Base-by-base conservation (phyloP, 2,888 invertebrate species). In the Coenonympha glycerion region DNA sequence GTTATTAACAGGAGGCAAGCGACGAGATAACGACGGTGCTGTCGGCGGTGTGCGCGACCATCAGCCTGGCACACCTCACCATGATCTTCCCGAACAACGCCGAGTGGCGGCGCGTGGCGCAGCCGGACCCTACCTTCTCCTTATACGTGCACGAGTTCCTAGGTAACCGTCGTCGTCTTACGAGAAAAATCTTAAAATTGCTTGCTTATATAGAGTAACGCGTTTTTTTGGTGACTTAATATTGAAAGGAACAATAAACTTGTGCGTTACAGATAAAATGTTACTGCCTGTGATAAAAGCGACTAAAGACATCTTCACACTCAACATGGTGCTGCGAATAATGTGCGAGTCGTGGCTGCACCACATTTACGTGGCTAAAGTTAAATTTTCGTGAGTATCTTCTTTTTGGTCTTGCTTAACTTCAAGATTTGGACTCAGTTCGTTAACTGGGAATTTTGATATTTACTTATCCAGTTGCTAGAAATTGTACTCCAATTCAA, bases 261-360 rank as follows among this genome's bases (percentile, higher is more conserved):
- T n/a, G n/a, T n/a, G n/a, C n/a, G n/a, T n/a, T n/a, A 19, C 22
- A 47, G 94, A 92, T 70, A 91, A 91, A 79, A 91, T 95, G 65
- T 76, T 94, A 57, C 77, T 92, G 50, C 95, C 95, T 1, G 92
- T 94, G n/a, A 83, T 95, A 62, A 88, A 89, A 60, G 93, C 95
- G 36, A 92, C 94, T 3, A 89, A 91, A 47, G 92, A 95, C 66
- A 89, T 91, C 42, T 85, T 90, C 4, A 92, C 93, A 33, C 88
- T 92, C 19, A 93, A 94, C 64, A 92, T 94, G 89, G 90, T 94
- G 45, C 80, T 96, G 24, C 91, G 92, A 69, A 91, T 95, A 22
- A 92, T 95, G 86, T 94, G 95, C 67, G 95, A 95, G 73, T 92
- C 95, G 0, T 95, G 95, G 95, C 82, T 96, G 45, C 94, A 95